A percentile compares a stretch with the other conserved stretches of the same genome.
Conservation (phyloP, 2,797 vertebrate genomes). For the Diceros bicornis region DNA sequence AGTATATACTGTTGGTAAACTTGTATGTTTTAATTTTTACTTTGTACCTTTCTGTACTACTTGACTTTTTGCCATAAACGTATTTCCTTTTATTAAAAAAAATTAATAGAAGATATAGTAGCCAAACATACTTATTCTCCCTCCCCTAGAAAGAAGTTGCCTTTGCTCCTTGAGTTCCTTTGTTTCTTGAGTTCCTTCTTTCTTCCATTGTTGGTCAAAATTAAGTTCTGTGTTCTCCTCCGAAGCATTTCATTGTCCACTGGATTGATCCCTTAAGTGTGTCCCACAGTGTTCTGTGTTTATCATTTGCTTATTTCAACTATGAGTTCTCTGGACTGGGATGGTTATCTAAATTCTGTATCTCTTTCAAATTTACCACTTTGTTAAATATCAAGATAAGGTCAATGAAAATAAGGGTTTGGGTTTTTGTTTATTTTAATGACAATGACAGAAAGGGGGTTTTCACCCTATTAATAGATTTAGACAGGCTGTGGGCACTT, state of each 20-base stretch:
- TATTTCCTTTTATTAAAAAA: slow-evolving; percentile 30
- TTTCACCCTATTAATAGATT: slow-evolving; percentile 1
- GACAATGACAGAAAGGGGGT: slow-evolving; percentile 9
- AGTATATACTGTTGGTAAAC: neutral
- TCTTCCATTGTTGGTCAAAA: slow-evolving; percentile 4
- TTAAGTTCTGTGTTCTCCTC: slow-evolving; percentile 8
- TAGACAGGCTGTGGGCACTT: neutral
- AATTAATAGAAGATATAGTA: neutral
- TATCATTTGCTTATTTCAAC: slow-evolving; percentile 29
- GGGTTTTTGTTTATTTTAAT: slow-evolving; percentile 43
- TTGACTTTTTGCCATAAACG: slow-evolving; percentile 33
- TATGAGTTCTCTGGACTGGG: neutral
- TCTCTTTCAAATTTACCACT: neutral
- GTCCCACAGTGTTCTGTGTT: neutral
- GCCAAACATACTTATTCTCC: slow-evolving; percentile 41
- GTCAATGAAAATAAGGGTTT: slow-evolving; percentile 27
- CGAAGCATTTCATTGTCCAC: neutral
- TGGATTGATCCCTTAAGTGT: neutral
- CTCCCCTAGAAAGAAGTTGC: neutral
- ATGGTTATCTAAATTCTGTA: slow-evolving; percentile 19
- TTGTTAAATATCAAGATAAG: neutral
- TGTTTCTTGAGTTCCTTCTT: slow-evolving; percentile 4
- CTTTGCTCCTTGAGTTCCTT: neutral
- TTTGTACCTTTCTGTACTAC: neutral
- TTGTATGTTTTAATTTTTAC: slow-evolving; percentile 38